A percentile compares a stretch with the other conserved stretches of the same genome.
Conservation (phyloP, 1,140 invertebrate genomes). For the Trachelipus rathkii region DNA sequence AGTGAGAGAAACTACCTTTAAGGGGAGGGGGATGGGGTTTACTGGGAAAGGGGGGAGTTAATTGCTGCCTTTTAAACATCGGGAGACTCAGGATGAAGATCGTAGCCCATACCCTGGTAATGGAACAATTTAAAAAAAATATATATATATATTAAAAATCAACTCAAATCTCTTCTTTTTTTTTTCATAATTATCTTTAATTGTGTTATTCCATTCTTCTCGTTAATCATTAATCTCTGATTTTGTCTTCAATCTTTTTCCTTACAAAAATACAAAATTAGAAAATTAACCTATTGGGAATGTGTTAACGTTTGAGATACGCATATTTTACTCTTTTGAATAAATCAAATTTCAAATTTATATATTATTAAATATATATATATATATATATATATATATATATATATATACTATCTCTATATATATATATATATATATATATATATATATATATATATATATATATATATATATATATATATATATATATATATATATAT, state of each 20-base stretch:
- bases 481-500: conserved; percentile 19
- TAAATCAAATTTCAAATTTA: no score
- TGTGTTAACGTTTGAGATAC: no score
- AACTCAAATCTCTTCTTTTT: no score
- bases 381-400: conserved; percentile 19
- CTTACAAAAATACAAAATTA: no score
- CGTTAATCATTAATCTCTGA: no score
- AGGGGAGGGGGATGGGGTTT: conserved; percentile 38
- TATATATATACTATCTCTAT: conserved; percentile 3
- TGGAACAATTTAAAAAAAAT: not conserved
- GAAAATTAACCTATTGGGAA: no score
- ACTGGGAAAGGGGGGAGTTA: conserved; percentile 31
- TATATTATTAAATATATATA: not conserved
- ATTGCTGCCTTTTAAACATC: conserved; percentile 37
- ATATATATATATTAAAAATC: no score
- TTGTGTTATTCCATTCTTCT: no score
- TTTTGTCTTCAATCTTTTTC: no score
- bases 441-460: conserved; percentile 20
- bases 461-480: conserved; percentile 22
- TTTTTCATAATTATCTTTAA: no score
- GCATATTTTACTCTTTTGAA: no score
- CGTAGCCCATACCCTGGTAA: conserved; percentile 44
- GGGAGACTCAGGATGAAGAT: conserved; percentile 45
- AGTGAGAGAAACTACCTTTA: conserved; percentile 37
- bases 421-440: conserved; percentile 7